Base-by-base conservation (phyloP, 2,888 invertebrate genomes). In the Theodoxus fluviatilis region DNA sequence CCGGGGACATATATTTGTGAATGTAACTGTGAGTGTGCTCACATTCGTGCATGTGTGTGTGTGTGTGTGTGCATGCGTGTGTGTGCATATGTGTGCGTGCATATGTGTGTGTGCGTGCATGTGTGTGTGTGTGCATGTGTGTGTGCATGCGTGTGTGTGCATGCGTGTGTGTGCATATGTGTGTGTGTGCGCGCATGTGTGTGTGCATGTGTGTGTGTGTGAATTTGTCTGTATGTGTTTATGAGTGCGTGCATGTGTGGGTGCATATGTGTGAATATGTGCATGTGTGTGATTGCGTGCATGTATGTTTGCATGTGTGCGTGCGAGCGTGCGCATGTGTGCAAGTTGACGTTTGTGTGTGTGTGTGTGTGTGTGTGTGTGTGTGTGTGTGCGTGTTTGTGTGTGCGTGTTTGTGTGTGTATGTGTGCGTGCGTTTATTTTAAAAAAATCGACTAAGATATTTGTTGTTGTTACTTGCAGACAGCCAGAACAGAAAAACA, bases 361-460 rank as follows among this genome's bases (percentile, higher is more conserved):
- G 40, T 38, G 43, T 64, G 64, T 40, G 64, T 40, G 1, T 40
- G 38, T 18, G 38, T 38, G 38, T 63, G 63, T 38, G 25, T 37
- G 18, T 38, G 63, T 37, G 38, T 38, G 9, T 38, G 28, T 64
- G 64, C 31, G 64, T 15, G 64, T 37, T 40, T 64, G 64, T 25
- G 64, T 40, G 28, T 40, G 64, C 43, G 64, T 7, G 64, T 15
- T n/a, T n/a, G 64, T 40, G 64, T 64, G 40, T 40, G n/a, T 64
- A 18, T 64, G 64, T 64, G 64, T 43, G 18, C 43, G 22, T 28
- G 40, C 22, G 43, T 40, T n/a, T n/a, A n/a, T n/a, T n/a, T n/a
- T n/a, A n/a, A n/a, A n/a, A n/a, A n/a, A n/a, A n/a, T n/a, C n/a
- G n/a, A n/a, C n/a, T n/a, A n/a, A n/a, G n/a, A n/a, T n/a, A n/a